phyloP scores from a whole-genome alignment of 2,888 invertebrate species.

The Pristionchus arcanus region DNA sequence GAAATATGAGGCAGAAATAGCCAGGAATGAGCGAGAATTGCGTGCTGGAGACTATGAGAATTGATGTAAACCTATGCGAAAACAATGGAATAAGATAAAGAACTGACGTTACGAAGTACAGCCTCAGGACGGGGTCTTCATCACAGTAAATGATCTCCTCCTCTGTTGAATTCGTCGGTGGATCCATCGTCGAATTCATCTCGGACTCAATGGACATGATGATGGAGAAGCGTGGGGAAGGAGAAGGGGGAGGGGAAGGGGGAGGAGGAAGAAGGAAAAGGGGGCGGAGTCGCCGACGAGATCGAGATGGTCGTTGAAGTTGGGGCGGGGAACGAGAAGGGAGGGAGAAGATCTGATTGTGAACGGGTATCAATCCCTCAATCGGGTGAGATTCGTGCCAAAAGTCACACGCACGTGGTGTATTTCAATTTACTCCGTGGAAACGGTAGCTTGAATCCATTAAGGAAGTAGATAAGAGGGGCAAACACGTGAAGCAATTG shows the following conservation, averaged over 20 bases:
- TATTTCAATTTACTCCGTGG: neutral
- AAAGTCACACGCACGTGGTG: neutral
- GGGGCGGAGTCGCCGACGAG: slow-evolving; percentile 23
- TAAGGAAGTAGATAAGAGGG: slow-evolving; percentile 17
- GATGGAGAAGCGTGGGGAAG: neutral
- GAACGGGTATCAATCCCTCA: neutral
- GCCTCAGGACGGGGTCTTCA: neutral
- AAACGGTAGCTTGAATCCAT: neutral
- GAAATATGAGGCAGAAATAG: neutral
- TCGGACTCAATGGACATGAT: neutral
- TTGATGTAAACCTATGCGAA: neutral
- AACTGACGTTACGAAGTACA: slow-evolving; percentile 35
- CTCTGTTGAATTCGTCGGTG: neutral
- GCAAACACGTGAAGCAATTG: neutral
- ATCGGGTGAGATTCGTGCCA: neutral
- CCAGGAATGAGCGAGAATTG: neutral
- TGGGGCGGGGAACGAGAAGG: neutral
- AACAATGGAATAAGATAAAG: neutral
- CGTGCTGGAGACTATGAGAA: neutral
- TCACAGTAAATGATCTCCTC: neutral
- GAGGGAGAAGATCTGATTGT: neutral
- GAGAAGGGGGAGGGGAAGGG: neutral
- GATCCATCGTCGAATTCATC: neutral
- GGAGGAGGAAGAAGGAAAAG: neutral
- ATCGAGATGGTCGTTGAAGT: slow-evolving; percentile 45